Conservation (phyloP, 1,140 invertebrate species). For the Lanistes nyassanus region DNA sequence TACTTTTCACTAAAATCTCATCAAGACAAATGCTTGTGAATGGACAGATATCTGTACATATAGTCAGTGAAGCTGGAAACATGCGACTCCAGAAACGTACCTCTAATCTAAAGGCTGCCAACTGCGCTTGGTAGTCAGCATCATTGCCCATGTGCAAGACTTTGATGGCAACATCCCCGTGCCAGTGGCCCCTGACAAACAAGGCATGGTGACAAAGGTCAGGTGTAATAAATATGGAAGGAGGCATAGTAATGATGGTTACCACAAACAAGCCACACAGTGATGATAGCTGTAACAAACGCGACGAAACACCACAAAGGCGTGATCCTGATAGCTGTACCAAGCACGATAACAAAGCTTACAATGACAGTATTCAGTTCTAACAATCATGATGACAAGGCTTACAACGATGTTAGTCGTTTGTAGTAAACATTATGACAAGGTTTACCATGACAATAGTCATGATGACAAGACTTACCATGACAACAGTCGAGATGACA, state of each 20-base stretch:
- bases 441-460: background rate
- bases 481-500: no score
- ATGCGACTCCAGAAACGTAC: conserved; percentile 70
- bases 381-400: background rate
- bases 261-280: background rate
- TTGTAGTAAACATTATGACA: no score
- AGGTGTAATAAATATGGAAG: background rate
- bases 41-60: no score
- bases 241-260: background rate
- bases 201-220: conserved; percentile 1
- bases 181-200: conserved; percentile 87
- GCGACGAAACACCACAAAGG: no score
- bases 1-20: no score
- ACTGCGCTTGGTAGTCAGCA: conserved; percentile 86
- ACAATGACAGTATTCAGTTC: no score
- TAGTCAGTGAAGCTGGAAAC: no score
- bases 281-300: no score
- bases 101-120: conserved; percentile 95
- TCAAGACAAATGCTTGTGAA: no score
- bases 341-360: no score
- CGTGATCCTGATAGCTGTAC: no score
- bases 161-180: conserved; percentile 99
- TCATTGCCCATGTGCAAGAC: conserved; percentile 91
- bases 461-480: conserved; percentile 9
- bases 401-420: no score